phyloP scores from a whole-genome alignment of 2,113 vertebrate genomes.

The Mirounga angustirostris region DNA sequence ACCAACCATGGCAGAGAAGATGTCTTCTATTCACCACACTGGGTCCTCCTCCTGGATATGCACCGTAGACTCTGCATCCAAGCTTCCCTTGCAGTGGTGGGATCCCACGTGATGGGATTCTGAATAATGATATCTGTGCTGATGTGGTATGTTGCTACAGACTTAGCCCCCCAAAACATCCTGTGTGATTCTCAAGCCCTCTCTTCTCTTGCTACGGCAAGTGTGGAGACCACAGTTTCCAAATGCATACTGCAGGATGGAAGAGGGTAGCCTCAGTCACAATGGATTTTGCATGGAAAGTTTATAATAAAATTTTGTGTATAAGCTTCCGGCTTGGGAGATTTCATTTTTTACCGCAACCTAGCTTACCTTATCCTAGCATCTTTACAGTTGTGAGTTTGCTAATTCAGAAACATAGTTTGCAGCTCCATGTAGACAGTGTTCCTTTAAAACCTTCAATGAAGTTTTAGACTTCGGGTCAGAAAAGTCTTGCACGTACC shows the following conservation, averaged over 20 bases:
- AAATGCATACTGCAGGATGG: background rate
- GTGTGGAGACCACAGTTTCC: background rate
- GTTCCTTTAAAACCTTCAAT: background rate
- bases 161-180: background rate
- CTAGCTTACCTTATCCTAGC: background rate
- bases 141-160: background rate
- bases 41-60: background rate
- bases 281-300: background rate
- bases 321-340: background rate
- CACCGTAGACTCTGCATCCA: accelerated
- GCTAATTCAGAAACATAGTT: background rate
- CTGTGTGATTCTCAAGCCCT: background rate
- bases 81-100: background rate
- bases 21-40: accelerated
- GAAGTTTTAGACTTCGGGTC: background rate
- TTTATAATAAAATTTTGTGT: background rate
- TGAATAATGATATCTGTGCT: background rate
- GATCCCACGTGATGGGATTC: background rate
- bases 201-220: background rate
- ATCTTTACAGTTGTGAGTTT: background rate
- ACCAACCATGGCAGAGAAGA: background rate
- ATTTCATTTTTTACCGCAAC: background rate
- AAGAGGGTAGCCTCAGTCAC: background rate
- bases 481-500: background rate
- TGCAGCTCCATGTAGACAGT: background rate